Evolutionary conservation across 1,140 invertebrate genomes (phyloP).

Genomic region (Steinernema khuongi): DNA sequence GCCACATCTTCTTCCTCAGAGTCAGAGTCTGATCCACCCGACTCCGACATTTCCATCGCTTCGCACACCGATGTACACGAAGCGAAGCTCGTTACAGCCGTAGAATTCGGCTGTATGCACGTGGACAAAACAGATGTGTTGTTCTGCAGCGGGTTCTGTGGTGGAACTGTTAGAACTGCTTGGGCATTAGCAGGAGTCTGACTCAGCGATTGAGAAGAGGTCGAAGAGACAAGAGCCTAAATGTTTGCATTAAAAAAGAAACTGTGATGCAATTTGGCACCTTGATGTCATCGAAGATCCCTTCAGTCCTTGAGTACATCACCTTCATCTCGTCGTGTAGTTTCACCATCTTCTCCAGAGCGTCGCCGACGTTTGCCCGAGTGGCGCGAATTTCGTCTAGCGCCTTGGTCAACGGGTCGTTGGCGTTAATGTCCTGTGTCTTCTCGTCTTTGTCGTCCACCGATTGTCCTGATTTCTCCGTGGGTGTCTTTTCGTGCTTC

Average conservation of each 20-base stretch:
- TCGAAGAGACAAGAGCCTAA: too few relatives aligned
- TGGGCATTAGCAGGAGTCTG: too few relatives aligned
- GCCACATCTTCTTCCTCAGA: background rate
- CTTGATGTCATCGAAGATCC: background rate
- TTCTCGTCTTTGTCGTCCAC: background rate
- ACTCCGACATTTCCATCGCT: background rate
- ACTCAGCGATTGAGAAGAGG: too few relatives aligned
- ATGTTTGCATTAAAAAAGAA: too few relatives aligned
- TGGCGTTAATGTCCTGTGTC: background rate
- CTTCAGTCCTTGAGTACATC: background rate
- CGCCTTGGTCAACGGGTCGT: background rate
- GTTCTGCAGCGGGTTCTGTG: background rate
- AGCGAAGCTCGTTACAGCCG: too few relatives aligned
- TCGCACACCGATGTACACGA: background rate
- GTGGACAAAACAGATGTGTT: too few relatives aligned
- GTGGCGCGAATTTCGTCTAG: background rate
- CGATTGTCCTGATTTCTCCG: background rate
- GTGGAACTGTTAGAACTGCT: too few relatives aligned
- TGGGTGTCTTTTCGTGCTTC: background rate
- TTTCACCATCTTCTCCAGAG: background rate
- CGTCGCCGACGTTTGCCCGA: background rate
- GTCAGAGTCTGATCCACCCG: background rate
- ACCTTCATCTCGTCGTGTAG: background rate
- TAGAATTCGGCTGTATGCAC: too few relatives aligned
- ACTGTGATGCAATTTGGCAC: too few relatives aligned